A percentile compares a stretch with the other conserved stretches of the same genome.
These are phyloP conservation scores for Catharus fuscescens DNA, from an alignment of 2,113 vertebrate genomes.

Conservation along the genomic window DNA sequence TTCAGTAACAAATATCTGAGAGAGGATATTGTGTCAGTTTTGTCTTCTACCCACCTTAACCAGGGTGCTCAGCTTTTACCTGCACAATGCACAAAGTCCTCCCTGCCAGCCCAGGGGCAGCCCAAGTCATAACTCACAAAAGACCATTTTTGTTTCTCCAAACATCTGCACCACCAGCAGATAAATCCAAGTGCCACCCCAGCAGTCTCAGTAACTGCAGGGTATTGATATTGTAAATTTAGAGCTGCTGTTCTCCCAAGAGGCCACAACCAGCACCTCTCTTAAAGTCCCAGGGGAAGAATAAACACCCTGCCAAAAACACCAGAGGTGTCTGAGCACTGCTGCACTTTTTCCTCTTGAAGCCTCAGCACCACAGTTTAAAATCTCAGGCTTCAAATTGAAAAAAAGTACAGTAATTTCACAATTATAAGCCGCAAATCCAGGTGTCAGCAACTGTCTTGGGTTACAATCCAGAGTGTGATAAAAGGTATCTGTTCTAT, in stretches of 20 bases:
- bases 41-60: not conserved
- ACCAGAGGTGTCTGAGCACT: not conserved
- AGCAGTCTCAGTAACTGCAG: not conserved
- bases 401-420: not conserved
- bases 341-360: not conserved
- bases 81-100: not conserved
- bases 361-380: not conserved
- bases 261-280: not conserved
- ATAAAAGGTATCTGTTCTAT: too few relatives aligned
- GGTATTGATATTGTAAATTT: rapidly evolving
- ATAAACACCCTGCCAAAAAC: not conserved
- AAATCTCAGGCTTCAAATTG: not conserved
- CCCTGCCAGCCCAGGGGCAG: not conserved
- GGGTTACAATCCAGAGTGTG: too few relatives aligned
- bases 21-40: rapidly evolving
- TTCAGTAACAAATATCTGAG: not conserved
- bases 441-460: too few relatives aligned
- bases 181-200: not conserved
- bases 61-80: not conserved
- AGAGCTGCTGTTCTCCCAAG: not conserved
- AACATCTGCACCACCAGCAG: not conserved
- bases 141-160: not conserved
- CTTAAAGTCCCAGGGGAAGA: not conserved
- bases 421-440: too few relatives aligned
- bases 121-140: not conserved